Evolutionary conservation across 2,888 invertebrate genomes (phyloP).

Genomic region (Teinopalpus imperialis): DNA sequence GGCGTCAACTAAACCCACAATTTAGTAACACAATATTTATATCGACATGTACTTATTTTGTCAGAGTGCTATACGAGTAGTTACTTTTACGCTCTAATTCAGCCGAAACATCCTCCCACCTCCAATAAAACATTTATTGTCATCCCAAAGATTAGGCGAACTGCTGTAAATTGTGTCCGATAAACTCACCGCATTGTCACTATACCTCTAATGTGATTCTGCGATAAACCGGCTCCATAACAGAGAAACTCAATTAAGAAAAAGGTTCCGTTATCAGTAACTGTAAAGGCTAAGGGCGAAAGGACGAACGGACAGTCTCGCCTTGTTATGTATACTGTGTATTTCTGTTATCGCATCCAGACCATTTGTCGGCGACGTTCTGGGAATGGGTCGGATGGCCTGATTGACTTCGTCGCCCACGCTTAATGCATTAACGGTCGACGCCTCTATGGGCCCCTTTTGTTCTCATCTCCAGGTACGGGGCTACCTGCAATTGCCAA

Average conservation of each 20-base stretch:
- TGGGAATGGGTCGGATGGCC: conserved; percentile 79
- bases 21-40: too few relatives aligned
- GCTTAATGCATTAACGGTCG: conserved; percentile 68
- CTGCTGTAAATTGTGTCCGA: conserved; percentile 24
- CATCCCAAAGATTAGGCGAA: conserved; percentile 42
- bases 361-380: conserved; percentile 78
- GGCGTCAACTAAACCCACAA: too few relatives aligned
- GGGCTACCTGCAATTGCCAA: conserved; percentile 67
- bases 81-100: conserved; percentile 26
- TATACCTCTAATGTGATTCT: conserved; percentile 61
- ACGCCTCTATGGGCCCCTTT: conserved; percentile 72
- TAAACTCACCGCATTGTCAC: conserved; percentile 29
- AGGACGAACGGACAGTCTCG: conserved; percentile 54
- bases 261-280: conserved; percentile 70
- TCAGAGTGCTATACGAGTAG: neutral
- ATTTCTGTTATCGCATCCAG: conserved; percentile 57
- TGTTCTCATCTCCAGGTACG: conserved; percentile 73
- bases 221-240: conserved; percentile 63
- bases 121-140: conserved; percentile 41
- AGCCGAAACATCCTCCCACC: conserved; percentile 29
- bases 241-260: conserved; percentile 77
- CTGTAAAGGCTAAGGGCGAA: conserved; percentile 56
- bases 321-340: conserved; percentile 40
- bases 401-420: conserved; percentile 81
- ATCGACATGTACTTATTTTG: neutral